These are phyloP conservation scores for Phengaris arion DNA, from an alignment of 2,888 invertebrate genomes.

Conservation along the genomic window DNA sequence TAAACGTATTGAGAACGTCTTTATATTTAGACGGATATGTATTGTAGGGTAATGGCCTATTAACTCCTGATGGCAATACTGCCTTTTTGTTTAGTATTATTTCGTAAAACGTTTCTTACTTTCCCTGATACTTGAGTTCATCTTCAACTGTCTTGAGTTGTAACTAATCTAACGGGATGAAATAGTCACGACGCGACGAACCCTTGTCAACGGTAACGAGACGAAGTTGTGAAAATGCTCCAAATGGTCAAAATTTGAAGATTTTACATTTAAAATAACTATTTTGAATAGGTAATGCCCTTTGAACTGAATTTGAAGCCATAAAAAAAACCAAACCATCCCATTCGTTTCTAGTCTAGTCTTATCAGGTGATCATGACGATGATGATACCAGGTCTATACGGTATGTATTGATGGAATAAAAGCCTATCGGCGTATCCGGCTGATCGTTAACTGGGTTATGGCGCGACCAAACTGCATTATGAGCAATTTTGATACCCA, in stretches of 20 bases:
- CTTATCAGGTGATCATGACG: neutral
- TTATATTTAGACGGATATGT: conserved; percentile 43
- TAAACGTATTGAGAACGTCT: conserved; percentile 42
- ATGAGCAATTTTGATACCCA: conserved; percentile 21
- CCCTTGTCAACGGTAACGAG: too few species aligned
- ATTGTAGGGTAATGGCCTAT: conserved; percentile 42
- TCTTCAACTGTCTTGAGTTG: neutral
- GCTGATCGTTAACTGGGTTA: conserved; percentile 28
- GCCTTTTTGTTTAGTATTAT: neutral
- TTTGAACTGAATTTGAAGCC: too few species aligned
- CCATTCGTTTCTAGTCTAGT: too few species aligned
- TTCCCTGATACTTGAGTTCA: neutral
- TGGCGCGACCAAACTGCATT: conserved; percentile 27
- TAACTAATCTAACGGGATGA: too few species aligned
- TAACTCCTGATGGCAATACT: conserved; percentile 27
- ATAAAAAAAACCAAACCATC: too few species aligned
- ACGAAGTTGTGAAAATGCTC: too few species aligned
- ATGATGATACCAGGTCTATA: neutral
- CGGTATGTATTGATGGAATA: neutral
- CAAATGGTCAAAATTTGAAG: too few species aligned
- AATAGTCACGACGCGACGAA: too few species aligned
- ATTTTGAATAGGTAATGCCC: too few species aligned
- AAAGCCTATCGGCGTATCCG: conserved; percentile 28
- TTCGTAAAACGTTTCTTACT: neutral
- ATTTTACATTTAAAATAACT: too few species aligned